Evolutionary conservation across 1,140 invertebrate species (phyloP), one percentile per base, ranked within the genome.

Genomic region (Phymastichus coffea): DNA sequence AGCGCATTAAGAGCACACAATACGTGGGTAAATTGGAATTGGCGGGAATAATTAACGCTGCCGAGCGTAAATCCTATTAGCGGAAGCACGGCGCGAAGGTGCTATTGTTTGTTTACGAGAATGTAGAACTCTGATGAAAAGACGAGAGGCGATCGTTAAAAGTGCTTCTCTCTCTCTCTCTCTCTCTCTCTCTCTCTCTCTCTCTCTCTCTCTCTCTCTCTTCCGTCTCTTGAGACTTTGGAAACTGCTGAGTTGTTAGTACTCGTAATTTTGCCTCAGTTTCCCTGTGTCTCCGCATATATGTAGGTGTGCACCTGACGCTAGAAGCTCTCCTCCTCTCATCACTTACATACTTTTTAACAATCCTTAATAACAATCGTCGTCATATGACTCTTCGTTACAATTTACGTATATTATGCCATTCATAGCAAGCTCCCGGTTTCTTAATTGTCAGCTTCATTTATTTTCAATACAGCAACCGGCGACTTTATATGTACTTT

Each of bases 61-160:
- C n/a, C n/a, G n/a, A n/a, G 26, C 17, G 20, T 10, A 35, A 56
- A 44, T 23, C 35, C 23, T 19, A 49, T 48, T 38, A 19, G 35
- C 15, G n/a, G 30, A 22, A 38, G 33, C 15, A 22, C n/a, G n/a
- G n/a, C n/a, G n/a, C n/a, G n/a, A n/a, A n/a, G n/a, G n/a, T n/a
- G n/a, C 7, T 8, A 44, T 12, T 52, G 23, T 40, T 12, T 28
- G 2, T 15, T 26, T 26, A 52, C 23, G 14, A 19, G 15, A 19
- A 15, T 20, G 17, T 55, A 10, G 28, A 44, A 55, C 25, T 55
- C 44, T 55, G 28, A 55, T 38, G 41, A 20, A 23, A 53, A 43
- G 51, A 41, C 26, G 37, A 38, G 19, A 23, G 12, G 25, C 41
- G 41, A 55, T 44, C 23, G 40, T 55, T 55, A 55, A 54, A 54